Evolutionary conservation across 2,888 invertebrate species (phyloP).

Genomic region (Melanargia galathea): DNA sequence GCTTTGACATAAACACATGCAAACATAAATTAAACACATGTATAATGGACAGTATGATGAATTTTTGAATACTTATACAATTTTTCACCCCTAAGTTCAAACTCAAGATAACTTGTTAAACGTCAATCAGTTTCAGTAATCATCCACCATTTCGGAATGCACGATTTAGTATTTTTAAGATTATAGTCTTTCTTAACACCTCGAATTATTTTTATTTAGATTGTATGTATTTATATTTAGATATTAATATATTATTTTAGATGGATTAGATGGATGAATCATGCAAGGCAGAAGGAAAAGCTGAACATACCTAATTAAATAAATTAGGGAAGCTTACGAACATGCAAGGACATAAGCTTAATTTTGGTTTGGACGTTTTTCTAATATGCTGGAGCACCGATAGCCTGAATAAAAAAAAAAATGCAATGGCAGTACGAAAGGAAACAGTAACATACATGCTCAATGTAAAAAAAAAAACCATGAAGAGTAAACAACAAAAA

Average conservation of each 20-base stretch:
- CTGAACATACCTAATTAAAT: slow-evolving; percentile 25
- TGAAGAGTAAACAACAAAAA: no score
- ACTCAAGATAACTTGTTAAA: neutral
- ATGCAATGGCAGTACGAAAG: slow-evolving; percentile 9
- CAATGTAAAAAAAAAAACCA: neutral
- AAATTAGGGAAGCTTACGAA: slow-evolving; percentile 34
- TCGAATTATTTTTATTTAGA: neutral
- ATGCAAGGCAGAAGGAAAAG: slow-evolving; percentile 25
- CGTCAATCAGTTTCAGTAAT: neutral
- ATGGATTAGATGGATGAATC: slow-evolving; percentile 27
- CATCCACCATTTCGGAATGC: no score
- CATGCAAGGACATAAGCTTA: slow-evolving; percentile 37
- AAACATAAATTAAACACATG: neutral
- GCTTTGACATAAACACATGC: neutral
- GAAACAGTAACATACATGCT: neutral
- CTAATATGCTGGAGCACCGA: slow-evolving; percentile 32
- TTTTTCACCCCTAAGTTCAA: neutral
- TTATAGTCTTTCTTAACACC: neutral
- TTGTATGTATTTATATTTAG: neutral
- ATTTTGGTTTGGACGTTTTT: slow-evolving; percentile 30
- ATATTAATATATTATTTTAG: neutral
- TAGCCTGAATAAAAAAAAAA: slow-evolving; percentile 33
- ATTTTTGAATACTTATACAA: neutral
- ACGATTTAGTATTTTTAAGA: no score
- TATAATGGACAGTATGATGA: neutral